Evolutionary conservation across 2,888 invertebrate species (phyloP), one percentile per base, ranked within the genome.

Genomic region (Drosophila neotestacea): DNA sequence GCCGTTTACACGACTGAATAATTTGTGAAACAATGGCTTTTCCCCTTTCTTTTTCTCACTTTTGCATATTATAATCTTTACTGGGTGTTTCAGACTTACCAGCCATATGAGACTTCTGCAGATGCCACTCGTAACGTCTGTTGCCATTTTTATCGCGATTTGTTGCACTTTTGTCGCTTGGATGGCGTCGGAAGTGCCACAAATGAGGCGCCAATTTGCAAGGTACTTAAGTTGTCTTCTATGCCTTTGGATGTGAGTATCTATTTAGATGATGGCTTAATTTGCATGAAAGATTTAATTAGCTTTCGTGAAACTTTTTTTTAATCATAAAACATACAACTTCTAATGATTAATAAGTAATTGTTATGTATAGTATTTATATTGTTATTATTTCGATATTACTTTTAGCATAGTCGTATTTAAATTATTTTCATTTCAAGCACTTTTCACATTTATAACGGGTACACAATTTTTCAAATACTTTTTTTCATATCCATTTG

Each of bases 161-260:
- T 60, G 60, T 47, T 58, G 56, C 69, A 66, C 39, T 73, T 73
- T 74, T 74, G 68, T 61, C 69, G 69, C 68, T 70, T 28, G 63
- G 62, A 47, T 47, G 51, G 32, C 54, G 70, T 48, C 75, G 80
- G 78, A 81, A 78, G 78, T 80, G 73, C 67, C 55, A 50, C 82
- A 78, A 81, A 76, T 79, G 82, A 70, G 76, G 69, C 74, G 66
- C 54, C 65, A 63, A 60, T 63, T 70, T 70, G 70, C 42, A 50
- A 41, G 22, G 22, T 50, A 11, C 6, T 50, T 22, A 11, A 22
- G n/a, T 11, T 36, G 36, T 36, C 36, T 34, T 50, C 36, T 22
- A 6, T 6, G 22, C 22, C 22, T 34, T 6, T 36, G 22, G 22
- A 22, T 4, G 22, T 2, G 2, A 22, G 32, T 34, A 34, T 6